Base-by-base conservation (phyloP, 30 jellyfish, hydroid and myxozoan species). In the Morbakka virulenta region DNA sequence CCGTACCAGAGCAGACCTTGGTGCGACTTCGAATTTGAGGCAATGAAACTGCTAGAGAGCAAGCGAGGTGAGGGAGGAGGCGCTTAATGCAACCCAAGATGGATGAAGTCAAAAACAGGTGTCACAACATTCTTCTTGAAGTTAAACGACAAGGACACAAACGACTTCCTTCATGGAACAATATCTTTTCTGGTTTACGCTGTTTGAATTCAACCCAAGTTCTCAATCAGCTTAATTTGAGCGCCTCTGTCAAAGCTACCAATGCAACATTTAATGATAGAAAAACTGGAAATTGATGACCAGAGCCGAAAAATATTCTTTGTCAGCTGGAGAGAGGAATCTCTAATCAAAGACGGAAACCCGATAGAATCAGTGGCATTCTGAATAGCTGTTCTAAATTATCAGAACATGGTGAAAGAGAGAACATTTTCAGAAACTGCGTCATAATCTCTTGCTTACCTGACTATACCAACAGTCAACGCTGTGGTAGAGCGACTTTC, bases 401-500 rank as follows among this genome's bases (percentile, higher is more conserved):
- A 22, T 36, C 52, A 62, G 62, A 76, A 76, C 32, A 25, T 52
- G 1, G 27, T 28, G 0, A 32, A 35, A 25, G 36, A 57, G 23
- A 23, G 1, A n/a, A 51, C 80, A 25, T 76, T 76, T 29, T 24
- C 41, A 61, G 88, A 76, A 2, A 69, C 64, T n/a, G 69, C 88
- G 23, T 36, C 53, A n/a, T 61, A 76, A 61, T 79, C 81, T 17
- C 70, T 76, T 31, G 79, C 81, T 34, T 76, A 80, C 70, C 88
- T 76, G 24, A 57, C 88, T 57, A 48, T 26, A 32, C 79, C 81
- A 25, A 51, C 52, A 25, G 64, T 79, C 69, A 76, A 76, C 47
- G 81, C 88, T 35, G 88, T 76, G 11, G 88, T 61, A 13, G 88
- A 76, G 81, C 78, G 88, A 17, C 41, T 62, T 22, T 76, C 64